Evolutionary conservation across 2,113 vertebrate genomes (phyloP), one percentile per base, ranked within the genome.

Genomic region (Tinamus guttatus): DNA sequence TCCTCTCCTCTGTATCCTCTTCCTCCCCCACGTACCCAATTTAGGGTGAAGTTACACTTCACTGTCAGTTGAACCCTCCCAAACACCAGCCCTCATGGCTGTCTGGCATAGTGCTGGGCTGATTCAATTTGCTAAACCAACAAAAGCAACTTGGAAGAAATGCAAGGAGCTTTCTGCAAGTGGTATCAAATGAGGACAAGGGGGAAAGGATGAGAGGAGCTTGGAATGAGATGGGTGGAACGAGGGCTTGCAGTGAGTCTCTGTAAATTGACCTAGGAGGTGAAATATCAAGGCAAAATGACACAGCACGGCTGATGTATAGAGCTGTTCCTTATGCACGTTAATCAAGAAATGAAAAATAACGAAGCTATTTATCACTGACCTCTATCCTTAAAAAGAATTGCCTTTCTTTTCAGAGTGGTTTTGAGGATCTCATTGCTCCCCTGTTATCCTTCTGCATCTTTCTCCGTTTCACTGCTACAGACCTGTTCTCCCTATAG

Each of bases 321-420:
- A 28, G 62, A 62, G 19, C 67, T 73, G 52, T 24, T 54, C 30
- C 45, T 13, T 74, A 3, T 67, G 6, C 2, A 0, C n/a, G 0
- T 2, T 21, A 34, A 12, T 5, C 40, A 17, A 62, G 69, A 70
- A 52, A 51, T 38, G 41, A 20, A 11, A 34, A 75, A 49, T 4
- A 2, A 38, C n/a, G n/a, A 41, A 30, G 20, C 20, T 38, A 68
- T 40, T 43, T 7, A 21, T 6, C 4, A 11, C 43, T 71, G 77
- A 47, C 5, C 0, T 73, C 10, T 3, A 4, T 59, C 17, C 64
- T 71, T 21, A 54, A n/a, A 60, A 76, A 79, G 13, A 54, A n/a
- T 25, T 13, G 3, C 12, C 81, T 74, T 13, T 73, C 15, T 54
- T 28, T 68, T 49, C 20, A 52, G n/a, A 19, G 13, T 28, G 64